Conservation (phyloP, 2,888 invertebrate species). For the Metalampra italica region DNA sequence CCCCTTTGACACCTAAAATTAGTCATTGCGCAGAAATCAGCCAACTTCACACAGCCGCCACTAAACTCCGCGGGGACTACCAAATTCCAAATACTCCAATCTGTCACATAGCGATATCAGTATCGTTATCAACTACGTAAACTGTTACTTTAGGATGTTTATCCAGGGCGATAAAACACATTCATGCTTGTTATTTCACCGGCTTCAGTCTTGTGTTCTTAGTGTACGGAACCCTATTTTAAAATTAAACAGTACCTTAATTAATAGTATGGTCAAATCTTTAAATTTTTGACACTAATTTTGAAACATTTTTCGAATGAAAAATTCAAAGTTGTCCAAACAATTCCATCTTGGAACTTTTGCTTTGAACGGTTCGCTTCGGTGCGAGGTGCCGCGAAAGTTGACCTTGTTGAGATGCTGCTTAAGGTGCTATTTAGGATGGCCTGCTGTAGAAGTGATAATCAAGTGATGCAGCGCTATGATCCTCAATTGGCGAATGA, state of each 20-base stretch:
- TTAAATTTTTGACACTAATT: too few relatives aligned
- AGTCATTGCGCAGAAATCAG: too few relatives aligned
- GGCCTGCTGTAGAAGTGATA: constrained; percentile 12
- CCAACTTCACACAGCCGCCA: too few relatives aligned
- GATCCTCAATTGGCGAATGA: not conserved
- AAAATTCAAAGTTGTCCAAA: not conserved
- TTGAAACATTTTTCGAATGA: not conserved
- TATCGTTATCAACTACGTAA: not conserved
- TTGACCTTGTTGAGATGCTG: constrained; percentile 6
- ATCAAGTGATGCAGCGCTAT: not conserved
- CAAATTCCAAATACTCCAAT: not conserved
- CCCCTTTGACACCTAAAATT: too few relatives aligned
- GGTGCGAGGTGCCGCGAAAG: not conserved
- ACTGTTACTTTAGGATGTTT: too few relatives aligned
- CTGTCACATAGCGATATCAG: not conserved
- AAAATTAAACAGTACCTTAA: not conserved
- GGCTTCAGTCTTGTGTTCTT: too few relatives aligned
- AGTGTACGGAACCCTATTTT: too few relatives aligned
- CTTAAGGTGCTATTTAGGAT: constrained; percentile 11
- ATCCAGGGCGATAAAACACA: too few relatives aligned
- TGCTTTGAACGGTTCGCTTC: not conserved
- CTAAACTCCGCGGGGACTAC: too few relatives aligned
- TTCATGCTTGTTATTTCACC: too few relatives aligned
- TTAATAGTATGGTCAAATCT: not conserved
- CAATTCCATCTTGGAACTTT: not conserved